phyloP scores from a whole-genome alignment of 2,113 vertebrate species.

The Malurus alboscapulatus region DNA sequence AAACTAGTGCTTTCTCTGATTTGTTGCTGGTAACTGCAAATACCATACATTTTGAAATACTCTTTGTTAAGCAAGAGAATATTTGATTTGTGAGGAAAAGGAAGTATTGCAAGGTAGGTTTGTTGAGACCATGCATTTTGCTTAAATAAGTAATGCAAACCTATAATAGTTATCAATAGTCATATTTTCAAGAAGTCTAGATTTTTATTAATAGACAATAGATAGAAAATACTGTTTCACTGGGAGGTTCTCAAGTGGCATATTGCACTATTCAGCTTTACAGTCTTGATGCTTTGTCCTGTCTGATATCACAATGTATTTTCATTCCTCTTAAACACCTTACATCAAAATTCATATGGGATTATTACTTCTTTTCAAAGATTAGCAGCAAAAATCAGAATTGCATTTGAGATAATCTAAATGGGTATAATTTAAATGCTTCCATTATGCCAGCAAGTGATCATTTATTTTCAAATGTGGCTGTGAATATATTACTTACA shows the following conservation, averaged over 20 bases:
- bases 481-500: not conserved
- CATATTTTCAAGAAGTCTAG: not conserved
- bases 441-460: not conserved
- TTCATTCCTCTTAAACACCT: not conserved
- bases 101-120: not conserved
- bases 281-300: not conserved
- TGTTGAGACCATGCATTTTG: not conserved
- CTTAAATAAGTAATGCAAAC: not conserved
- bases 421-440: not conserved
- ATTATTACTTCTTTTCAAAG: slow-evolving; percentile 1
- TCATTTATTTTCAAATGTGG: not conserved
- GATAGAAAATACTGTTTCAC: not conserved
- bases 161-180: not conserved
- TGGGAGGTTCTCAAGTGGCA: not conserved
- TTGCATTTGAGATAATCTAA: not conserved
- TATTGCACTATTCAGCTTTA: not conserved
- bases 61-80: not conserved
- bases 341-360: not conserved
- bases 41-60: not conserved
- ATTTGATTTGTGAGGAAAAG: not conserved
- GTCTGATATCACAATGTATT: not conserved
- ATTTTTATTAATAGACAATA: not conserved
- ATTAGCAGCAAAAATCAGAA: not conserved
- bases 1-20: not conserved
- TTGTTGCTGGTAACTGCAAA: not conserved